phyloP scores from a whole-genome alignment of 2,797 vertebrate genomes.

The Xiphophorus birchmanni region DNA sequence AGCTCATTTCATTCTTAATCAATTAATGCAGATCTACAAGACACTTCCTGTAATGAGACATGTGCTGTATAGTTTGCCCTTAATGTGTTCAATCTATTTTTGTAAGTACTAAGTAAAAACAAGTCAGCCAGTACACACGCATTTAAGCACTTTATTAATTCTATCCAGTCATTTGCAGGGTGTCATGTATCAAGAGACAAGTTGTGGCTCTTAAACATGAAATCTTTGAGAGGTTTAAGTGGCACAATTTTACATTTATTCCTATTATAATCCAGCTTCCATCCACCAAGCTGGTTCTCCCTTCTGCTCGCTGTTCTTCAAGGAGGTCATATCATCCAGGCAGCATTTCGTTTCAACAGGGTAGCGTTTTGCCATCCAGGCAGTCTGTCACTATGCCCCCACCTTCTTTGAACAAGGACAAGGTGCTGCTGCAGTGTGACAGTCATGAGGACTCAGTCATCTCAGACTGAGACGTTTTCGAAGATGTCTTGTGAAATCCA shows the following conservation, averaged over 20 bases:
- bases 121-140: background rate
- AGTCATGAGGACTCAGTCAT: conserved; percentile 32
- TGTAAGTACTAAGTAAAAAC: background rate
- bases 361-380: background rate
- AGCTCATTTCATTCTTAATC: background rate
- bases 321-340: conserved; percentile 2
- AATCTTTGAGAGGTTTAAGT: conserved; percentile 62
- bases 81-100: background rate
- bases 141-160: conserved; percentile 49
- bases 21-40: background rate
- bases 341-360: conserved; percentile 17
- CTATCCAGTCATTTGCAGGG: conserved; percentile 20
- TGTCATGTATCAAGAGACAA: conserved; percentile 20
- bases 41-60: background rate
- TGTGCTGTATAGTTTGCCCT: background rate
- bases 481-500: conserved; percentile 82
- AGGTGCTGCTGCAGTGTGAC: background rate
- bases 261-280: conserved; percentile 65
- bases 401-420: conserved; percentile 12
- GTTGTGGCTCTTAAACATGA: conserved; percentile 26
- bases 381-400: conserved; percentile 7
- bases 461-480: conserved; percentile 65
- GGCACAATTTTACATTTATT: conserved; percentile 57
- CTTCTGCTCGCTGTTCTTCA: conserved; percentile 4
- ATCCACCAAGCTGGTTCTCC: conserved; percentile 16